These are phyloP conservation scores for Aegithalos caudatus DNA, from an alignment of 2,113 vertebrate genomes.

Conservation along the genomic window DNA sequence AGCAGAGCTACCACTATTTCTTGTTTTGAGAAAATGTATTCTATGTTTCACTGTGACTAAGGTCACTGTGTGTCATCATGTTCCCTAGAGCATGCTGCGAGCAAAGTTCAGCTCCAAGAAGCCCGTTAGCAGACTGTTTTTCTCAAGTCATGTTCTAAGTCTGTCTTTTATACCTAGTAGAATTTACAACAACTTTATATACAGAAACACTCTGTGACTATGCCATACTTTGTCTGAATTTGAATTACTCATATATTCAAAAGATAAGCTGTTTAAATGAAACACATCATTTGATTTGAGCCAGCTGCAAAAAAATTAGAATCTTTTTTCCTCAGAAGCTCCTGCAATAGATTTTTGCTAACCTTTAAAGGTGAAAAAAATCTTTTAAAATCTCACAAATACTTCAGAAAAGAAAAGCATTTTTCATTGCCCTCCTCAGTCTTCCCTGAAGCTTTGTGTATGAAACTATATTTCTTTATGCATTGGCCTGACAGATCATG, in stretches of 20 bases:
- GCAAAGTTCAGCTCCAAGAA: conserved; percentile 5
- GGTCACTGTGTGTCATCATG: conserved; percentile 14
- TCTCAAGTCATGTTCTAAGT: not conserved
- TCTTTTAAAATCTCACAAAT: not conserved
- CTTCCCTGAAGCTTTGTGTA: not conserved
- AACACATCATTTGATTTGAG: not conserved
- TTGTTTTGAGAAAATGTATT: conserved; percentile 33
- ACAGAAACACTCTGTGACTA: not conserved
- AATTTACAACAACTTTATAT: not conserved
- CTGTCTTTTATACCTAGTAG: not conserved
- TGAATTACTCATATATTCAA: not conserved
- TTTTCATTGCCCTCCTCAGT: not conserved
- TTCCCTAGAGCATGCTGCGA: conserved; percentile 30
- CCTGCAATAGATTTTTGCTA: not conserved
- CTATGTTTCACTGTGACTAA: conserved; percentile 31
- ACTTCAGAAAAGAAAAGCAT: not conserved
- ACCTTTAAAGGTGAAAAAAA: not conserved
- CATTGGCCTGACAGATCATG: not conserved
- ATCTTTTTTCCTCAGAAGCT: not conserved
- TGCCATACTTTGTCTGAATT: not conserved
- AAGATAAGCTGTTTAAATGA: not conserved
- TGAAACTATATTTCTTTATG: not conserved
- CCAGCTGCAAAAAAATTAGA: not conserved
- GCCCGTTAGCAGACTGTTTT: not conserved
- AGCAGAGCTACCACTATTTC: conserved; percentile 2